Base-by-base conservation (phyloP, 2,888 invertebrate species). In the Belgica antarctica region DNA sequence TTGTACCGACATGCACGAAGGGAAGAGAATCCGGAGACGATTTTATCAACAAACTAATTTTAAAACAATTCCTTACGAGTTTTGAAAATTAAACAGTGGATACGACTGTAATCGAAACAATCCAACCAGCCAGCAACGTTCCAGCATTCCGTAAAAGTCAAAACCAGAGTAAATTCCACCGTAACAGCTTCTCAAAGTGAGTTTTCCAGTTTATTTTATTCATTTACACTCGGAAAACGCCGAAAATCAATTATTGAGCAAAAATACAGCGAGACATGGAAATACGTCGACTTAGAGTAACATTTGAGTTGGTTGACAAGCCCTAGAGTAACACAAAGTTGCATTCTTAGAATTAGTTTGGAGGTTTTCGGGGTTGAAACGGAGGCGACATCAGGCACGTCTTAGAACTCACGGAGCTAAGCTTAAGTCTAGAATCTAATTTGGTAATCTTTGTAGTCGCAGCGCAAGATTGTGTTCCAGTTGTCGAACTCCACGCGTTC, bases 401-500 rank as follows among this genome's bases (percentile, higher is more conserved):
- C n/a, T n/a, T n/a, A n/a, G n/a, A n/a, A n/a, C n/a, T n/a, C n/a
- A n/a, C n/a, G n/a, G n/a, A 52, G 15, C 5, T 46, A 46, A 46
- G 15, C 46, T 34, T 34, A 34, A 71, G n/a, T 27, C 83, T 83
- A 94, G 82, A 94, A 94, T 75, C 93, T 84, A 82, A 94, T 89
- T 73, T 86, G 87, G 78, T 92, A 94, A 75, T 88, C 88, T 75
- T 86, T 86, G 78, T 90, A 85, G 70, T 83, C 84, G 57, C 83
- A 77, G 72, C 83, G 81, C 70, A 76, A 83, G 61, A 92, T 82
- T 75, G 88, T 89, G 77, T 90, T 89, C 86, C 89, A 89, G 78
- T 93, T 93, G 72, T 84, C 84, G 62, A 94, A 83, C 74, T 92
- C 91, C 74, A 92, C 90, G 73, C 85, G 87, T 74, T 93, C 90